Evolutionary conservation across 2,797 vertebrate species (phyloP), one percentile per base, ranked within the genome.

Genomic region (Trematomus bernacchii): DNA sequence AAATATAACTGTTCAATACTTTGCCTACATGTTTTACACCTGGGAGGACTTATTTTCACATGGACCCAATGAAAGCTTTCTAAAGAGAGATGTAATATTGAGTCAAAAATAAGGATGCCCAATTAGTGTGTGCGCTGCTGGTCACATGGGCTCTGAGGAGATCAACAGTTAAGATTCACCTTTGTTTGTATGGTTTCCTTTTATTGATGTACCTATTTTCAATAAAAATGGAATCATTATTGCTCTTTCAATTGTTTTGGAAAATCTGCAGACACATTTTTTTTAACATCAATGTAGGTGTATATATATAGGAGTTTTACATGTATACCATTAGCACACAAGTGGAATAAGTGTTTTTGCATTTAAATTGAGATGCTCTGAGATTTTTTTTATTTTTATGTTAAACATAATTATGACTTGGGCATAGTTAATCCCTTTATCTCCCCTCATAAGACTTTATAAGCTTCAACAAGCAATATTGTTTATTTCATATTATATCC

Each of bases 11-110:
- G 10, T 30, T 68, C 4, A 72, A n/a, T 48, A 14, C 1, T 64
- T 67, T 37, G 71, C 21, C 19, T 76, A 0, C 18, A 16, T 66
- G 27, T 84, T 23, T 50, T 54, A 3, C 76, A 21, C 47, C 3
- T 27, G 9, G 13, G 37, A 75, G 43, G 53, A 60, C 10, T 18
- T 7, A 54, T 54, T 46, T 3, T 3, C 33, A 48, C 21, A 40
- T 16, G 12, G 27, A 62, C 12, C 10, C 19, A 42, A 44, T 16
- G 48, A 67, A 59, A 21, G 10, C 6, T 55, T 61, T 54, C 33
- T 37, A 37, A 37, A 37, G 6, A 37, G 33, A 37, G 8, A 33
- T 27, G 6, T 48, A 9, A 37, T 46, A 9, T 5, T n/a, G 11
- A 19, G 13, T 10, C 9, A 14, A 67, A 50, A 6, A 47, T 19